Evolutionary conservation across 2,888 invertebrate genomes (phyloP).

Genomic region (Boloria selene): DNA sequence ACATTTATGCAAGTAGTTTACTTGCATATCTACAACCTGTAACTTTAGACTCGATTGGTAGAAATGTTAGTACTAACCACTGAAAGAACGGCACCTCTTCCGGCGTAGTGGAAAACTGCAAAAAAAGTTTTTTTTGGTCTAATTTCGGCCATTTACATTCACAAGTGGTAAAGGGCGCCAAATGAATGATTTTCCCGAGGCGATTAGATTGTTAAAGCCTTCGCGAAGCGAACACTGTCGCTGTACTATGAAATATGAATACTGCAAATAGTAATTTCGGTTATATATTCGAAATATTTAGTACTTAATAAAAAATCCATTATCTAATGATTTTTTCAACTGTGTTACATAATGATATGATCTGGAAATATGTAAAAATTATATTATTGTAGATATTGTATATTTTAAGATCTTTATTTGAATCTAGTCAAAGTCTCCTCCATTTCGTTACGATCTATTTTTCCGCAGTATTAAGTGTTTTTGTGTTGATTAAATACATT

Average conservation of each 20-base stretch:
- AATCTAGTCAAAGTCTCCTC: conserved; percentile 54
- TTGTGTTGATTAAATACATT: background rate
- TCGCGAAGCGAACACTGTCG: conserved; percentile 17
- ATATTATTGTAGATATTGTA: conserved; percentile 19
- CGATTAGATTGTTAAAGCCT: too few species aligned
- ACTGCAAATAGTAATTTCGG: background rate
- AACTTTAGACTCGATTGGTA: too few species aligned
- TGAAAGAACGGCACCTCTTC: too few species aligned
- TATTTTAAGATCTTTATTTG: conserved; percentile 28
- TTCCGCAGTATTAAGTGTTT: conserved; percentile 9
- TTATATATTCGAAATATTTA: background rate
- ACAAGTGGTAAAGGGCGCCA: too few species aligned
- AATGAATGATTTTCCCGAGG: too few species aligned
- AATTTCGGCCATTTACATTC: too few species aligned
- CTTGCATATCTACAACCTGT: too few species aligned
- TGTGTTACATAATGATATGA: background rate
- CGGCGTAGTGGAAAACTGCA: too few species aligned
- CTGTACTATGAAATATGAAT: background rate
- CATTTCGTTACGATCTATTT: background rate
- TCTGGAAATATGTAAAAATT: conserved; percentile 4
- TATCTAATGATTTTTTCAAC: background rate
- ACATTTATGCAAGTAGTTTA: too few species aligned
- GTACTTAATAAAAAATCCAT: background rate
- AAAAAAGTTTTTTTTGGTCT: too few species aligned
- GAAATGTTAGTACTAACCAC: too few species aligned